These are phyloP conservation scores for Oscarella lobularis DNA, from an alignment of 37 sponge, comb jelly and placozoan genomes.

Conservation along the genomic window DNA sequence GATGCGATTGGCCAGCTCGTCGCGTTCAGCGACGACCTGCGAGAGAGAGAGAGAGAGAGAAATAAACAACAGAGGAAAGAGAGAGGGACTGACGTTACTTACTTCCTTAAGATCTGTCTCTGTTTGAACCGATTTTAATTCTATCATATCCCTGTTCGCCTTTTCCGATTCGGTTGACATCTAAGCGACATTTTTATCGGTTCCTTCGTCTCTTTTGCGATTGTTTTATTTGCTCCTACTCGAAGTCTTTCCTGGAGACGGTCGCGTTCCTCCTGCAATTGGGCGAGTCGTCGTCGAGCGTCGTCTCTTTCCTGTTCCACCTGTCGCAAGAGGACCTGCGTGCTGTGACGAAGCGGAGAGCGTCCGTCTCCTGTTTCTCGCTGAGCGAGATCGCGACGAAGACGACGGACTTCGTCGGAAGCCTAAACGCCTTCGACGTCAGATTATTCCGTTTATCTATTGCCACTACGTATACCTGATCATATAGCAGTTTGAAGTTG, in stretches of 20 bases:
- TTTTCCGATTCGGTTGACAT: not conserved
- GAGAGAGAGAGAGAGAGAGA: not conserved
- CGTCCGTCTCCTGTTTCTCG: not conserved
- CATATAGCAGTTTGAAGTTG: constrained; percentile 82
- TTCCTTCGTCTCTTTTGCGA: no score
- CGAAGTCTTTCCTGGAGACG: constrained; percentile 13
- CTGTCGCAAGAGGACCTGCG: constrained; percentile 16
- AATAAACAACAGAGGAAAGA: not conserved
- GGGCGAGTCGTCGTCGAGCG: constrained; percentile 29
- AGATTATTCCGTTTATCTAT: constrained; percentile 3
- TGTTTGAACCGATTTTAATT: not conserved
- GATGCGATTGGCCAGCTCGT: constrained; percentile 15
- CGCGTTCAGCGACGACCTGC: constrained; percentile 4
- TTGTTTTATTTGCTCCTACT: no score
- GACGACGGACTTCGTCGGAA: constrained; percentile 46
- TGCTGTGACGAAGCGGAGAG: not conserved
- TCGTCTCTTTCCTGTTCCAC: constrained; percentile 70
- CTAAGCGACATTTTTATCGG: no score
- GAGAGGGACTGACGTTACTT: not conserved
- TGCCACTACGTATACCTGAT: constrained; percentile 49
- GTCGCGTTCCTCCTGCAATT: constrained; percentile 21
- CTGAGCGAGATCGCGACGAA: constrained; percentile 19
- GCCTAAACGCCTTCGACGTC: no score
- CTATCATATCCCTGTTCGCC: not conserved
- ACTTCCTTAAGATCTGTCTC: not conserved